Percentiles rank a stretch among this genome's conserved stretches.
phyloP scores from a whole-genome alignment of 2,113 vertebrate species.

The Odontesthes bonariensis region DNA sequence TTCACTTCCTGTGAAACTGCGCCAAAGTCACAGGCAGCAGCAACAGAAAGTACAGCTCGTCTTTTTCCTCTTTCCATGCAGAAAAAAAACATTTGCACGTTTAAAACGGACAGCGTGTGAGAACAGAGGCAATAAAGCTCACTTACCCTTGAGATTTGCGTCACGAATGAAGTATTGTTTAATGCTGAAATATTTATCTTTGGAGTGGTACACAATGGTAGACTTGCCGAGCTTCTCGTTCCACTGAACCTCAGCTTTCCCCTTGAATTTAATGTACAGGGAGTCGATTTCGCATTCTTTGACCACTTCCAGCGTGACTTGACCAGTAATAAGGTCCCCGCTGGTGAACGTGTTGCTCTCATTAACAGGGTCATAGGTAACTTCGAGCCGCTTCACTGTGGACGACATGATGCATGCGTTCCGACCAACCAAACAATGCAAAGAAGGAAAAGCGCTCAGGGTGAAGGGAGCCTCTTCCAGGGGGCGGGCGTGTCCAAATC shows the following conservation, averaged over 20 bases:
- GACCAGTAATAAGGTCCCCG: conserved; percentile 68
- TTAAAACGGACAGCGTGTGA: not conserved
- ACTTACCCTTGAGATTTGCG: conserved; percentile 41
- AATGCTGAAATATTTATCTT: conserved; percentile 78
- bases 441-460: too few species aligned
- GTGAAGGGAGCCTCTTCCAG: too few species aligned
- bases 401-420: conserved; percentile 45
- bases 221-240: conserved; percentile 50
- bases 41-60: too few species aligned
- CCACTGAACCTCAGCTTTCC: conserved; percentile 75
- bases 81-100: not conserved
- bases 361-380: conserved; percentile 58
- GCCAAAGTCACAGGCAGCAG: too few species aligned
- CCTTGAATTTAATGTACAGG: conserved; percentile 75
- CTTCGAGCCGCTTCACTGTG: conserved; percentile 66
- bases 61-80: too few species aligned
- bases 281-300: conserved; percentile 64
- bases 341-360: conserved; percentile 60
- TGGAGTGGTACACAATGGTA: conserved; percentile 56
- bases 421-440: not conserved
- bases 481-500: not conserved
- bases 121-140: not conserved
- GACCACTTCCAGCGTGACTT: conserved; percentile 66
- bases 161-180: conserved; percentile 63
- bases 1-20: too few species aligned